Percentiles rank a stretch among this genome's conserved stretches.
These are phyloP conservation scores for Pterois miles DNA, from an alignment of 2,797 vertebrate species.

Conservation along the genomic window DNA sequence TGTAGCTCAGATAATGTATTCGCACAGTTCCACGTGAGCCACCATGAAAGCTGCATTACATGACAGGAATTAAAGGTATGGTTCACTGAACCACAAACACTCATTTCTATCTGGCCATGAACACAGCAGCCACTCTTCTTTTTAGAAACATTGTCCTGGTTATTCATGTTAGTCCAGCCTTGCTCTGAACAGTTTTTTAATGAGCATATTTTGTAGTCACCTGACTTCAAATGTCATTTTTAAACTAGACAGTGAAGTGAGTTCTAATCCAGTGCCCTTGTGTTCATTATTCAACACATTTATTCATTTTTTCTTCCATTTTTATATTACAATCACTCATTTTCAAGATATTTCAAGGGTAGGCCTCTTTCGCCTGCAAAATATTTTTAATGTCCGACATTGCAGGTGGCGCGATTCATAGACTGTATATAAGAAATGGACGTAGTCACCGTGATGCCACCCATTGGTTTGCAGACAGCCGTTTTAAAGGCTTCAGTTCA, in stretches of 20 bases:
- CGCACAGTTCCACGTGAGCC: neutral
- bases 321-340: neutral
- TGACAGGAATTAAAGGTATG: neutral
- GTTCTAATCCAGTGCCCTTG: neutral
- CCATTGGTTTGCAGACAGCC: too few relatives aligned
- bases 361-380: neutral
- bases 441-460: too few relatives aligned
- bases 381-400: neutral
- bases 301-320: neutral
- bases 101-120: neutral
- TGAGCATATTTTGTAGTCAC: neutral
- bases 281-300: too few relatives aligned
- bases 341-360: neutral
- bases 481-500: too few relatives aligned
- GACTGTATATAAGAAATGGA: neutral
- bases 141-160: neutral
- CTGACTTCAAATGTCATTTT: neutral
- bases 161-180: neutral
- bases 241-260: neutral
- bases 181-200: neutral
- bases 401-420: neutral
- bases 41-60: neutral
- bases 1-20: slow-evolving; percentile 1
- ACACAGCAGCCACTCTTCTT: neutral
- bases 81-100: neutral